Evolutionary conservation across 2,797 vertebrate species (phyloP), one percentile per base, ranked within the genome.

Genomic region (Tokudaia muenninki): DNA sequence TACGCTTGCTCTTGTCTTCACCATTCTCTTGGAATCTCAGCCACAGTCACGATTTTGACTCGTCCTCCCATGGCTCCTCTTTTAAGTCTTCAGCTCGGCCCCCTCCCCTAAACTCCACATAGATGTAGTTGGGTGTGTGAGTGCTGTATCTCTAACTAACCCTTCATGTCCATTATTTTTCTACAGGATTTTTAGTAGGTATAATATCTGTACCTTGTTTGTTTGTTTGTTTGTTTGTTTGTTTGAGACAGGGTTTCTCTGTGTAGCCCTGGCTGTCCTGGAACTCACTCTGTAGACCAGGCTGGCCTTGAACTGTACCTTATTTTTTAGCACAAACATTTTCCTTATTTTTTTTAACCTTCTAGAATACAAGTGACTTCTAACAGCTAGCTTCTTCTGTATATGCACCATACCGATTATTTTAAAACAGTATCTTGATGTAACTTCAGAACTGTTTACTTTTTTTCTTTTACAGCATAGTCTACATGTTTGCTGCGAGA

Each of bases 361-460:
- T 92, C 63, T 84, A 24, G 44, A 94, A 52, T 63, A 50, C 34
- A 74, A 50, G 37, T 92, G 21, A 87, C 87, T 90, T 90, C 77
- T 41, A 96, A 47, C 4, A 91, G 50, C 22, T 59, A 41, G 47
- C 50, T 94, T 94, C 26, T 26, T 81, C 21, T 90, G 75, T 79
- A 26, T 47, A 92, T 3, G 21, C 37, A 19, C 37, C 61, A 81
- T 55, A 34, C 12, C 13, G 22, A 87, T 44, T 50, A 83, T 31
- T 92, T 92, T 47, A 57, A 96, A 88, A 34, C 37, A n/a, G 24
- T 72, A 82, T 93, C 94, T 96, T 67, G 67, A 50, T 26, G 29
- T 1, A 82, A 70, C 89, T 89, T 89, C 88, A 59, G 79, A 67
- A 95, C 92, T 24, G 47, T 1, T 91, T 86, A 86, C 59, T 65